Percentiles rank a stretch among this genome's conserved stretches.
Conservation (phyloP, 2,797 vertebrate genomes). For the Enoplosus armatus region DNA sequence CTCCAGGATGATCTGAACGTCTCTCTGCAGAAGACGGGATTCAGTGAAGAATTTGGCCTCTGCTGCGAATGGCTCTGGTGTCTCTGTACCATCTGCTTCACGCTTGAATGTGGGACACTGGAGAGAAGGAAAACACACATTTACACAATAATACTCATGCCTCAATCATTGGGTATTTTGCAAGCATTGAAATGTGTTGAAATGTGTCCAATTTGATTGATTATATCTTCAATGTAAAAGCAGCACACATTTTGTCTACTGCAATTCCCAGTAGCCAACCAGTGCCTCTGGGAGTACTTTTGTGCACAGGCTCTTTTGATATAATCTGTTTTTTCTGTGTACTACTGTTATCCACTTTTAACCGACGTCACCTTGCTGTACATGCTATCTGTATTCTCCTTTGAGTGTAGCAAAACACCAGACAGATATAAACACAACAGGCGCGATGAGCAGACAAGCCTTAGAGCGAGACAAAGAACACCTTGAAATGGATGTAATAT, state of each 20-base stretch:
- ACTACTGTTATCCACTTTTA: constrained; percentile 34
- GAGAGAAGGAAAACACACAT: neutral
- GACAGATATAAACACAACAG: constrained; percentile 38
- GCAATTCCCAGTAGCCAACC: constrained; percentile 5
- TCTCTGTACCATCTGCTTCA: constrained; percentile 91
- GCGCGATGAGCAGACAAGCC: constrained; percentile 32
- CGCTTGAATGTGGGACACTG: constrained; percentile 96
- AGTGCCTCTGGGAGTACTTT: neutral
- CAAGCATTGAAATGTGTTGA: neutral
- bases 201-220: neutral
- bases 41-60: constrained; percentile 99
- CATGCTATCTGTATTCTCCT: constrained; percentile 48
- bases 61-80: constrained; percentile 93
- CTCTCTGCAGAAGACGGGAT: constrained; percentile 95
- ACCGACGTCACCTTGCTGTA: constrained; percentile 45
- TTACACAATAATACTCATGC: neutral
- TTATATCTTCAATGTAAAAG: neutral
- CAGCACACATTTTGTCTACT: neutral
- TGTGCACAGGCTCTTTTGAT: constrained; percentile 11
- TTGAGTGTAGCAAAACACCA: constrained; percentile 36
- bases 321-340: constrained; percentile 22
- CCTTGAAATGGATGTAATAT: constrained; percentile 68
- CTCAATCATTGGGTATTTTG: neutral
- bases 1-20: constrained; percentile 97
- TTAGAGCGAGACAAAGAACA: constrained; percentile 58